Evolutionary conservation across 2,797 vertebrate species (phyloP), one percentile per base, ranked within the genome.

Genomic region (Melanotaenia boesemani): DNA sequence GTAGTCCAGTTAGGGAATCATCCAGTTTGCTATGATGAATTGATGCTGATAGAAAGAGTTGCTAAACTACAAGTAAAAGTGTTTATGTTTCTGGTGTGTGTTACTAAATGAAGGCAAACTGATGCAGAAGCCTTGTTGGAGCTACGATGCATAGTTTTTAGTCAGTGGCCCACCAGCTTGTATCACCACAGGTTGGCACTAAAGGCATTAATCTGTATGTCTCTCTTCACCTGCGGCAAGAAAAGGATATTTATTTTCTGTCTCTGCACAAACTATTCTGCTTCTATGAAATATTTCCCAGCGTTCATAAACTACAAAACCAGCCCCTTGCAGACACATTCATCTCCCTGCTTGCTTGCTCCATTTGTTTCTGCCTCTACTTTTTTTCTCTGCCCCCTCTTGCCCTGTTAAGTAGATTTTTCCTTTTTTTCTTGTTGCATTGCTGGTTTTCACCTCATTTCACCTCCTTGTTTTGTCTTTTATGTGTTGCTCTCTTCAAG

Each of bases 241-340:
- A 81, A 60, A 52, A 67, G 67, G 2, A 56, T 64, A 88, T 74
- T 20, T 72, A 78, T 78, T 74, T 46, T 55, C 72, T 88, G 87
- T 88, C 41, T 34, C 58, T 76, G 71, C 70, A 80, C 80, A 87
- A 89, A 81, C 82, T 68, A 41, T 77, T 82, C 65, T 63, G 70
- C 73, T 74, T 59, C 32, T 71, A 1, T 88, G 84, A 90, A 84
- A 86, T 79, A 88, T 90, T 82, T 89, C 86, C 83, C 89, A 63
- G 70, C 0, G 20, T 86, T 83, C 71, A 82, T 88, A 84, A 86
- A 88, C 72, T 84, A 88, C 73, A 82, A 80, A 90, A 86, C 68
- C 77, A 65, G 77, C 71, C 67, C 26, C 70, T 77, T 41, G 59
- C 67, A 26, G 48, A 76, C 74, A 77, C 88, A 85, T 92, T 88